Conservation (phyloP, 2,888 invertebrate genomes). For the Leptopterna dolabrata region DNA sequence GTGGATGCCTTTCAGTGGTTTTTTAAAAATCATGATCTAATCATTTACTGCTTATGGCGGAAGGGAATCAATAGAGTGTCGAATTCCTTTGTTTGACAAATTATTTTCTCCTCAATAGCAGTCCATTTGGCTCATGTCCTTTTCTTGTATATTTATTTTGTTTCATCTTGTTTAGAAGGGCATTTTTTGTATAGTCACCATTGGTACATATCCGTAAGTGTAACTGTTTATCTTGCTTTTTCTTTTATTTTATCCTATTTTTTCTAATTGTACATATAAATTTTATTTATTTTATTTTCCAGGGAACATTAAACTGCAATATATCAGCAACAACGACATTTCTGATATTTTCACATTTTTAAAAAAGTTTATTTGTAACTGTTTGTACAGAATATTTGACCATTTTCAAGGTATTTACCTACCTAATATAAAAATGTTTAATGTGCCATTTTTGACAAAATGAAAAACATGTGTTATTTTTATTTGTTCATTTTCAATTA, state of each 20-base stretch:
- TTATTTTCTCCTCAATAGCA: not conserved
- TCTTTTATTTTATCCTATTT: not conserved
- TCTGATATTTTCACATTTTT: not conserved
- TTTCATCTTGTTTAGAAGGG: not conserved
- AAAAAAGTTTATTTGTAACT: not conserved
- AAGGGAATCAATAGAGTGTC: not conserved
- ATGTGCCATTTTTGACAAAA: constrained; percentile 35
- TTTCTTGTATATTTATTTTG: not conserved
- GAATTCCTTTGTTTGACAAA: not conserved
- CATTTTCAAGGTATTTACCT: not conserved
- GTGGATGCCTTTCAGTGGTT: constrained; percentile 18
- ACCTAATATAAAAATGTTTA: not conserved
- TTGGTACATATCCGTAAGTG: constrained; percentile 27
- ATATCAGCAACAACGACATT: not conserved
- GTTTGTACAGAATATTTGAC: not conserved
- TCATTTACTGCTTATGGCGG: not conserved
- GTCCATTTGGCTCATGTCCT: not conserved
- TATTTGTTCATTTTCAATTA: constrained; percentile 5
- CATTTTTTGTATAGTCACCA: constrained; percentile 17
- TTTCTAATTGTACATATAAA: constrained; percentile 2
- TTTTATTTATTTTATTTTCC: not conserved
- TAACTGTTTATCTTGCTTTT: too few relatives aligned
- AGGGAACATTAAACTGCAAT: not conserved
- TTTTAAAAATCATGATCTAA: not conserved
- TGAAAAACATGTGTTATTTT: constrained; percentile 15